A percentile compares a stretch with the other conserved stretches of the same genome.
Conservation (phyloP, 2,797 vertebrate genomes). For the Peromyscus aztecus region DNA sequence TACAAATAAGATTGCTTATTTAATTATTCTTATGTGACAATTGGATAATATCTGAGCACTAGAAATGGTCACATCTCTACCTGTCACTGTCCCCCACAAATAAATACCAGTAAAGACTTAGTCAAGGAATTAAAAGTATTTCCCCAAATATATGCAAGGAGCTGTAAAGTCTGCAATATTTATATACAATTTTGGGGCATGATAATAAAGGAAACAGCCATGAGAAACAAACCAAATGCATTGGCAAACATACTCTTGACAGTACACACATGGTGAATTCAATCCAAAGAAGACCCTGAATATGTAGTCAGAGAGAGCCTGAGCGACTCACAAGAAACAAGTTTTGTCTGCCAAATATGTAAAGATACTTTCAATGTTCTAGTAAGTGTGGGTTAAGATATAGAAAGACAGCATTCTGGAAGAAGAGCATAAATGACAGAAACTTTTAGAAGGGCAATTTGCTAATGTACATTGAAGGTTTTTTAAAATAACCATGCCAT, state of each 20-base stretch:
- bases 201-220: background rate
- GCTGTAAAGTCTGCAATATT: background rate
- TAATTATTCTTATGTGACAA: background rate
- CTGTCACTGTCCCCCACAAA: background rate
- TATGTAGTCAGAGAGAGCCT: background rate
- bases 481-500: constrained; percentile 60
- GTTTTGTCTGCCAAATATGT: constrained; percentile 28
- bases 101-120: background rate
- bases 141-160: background rate
- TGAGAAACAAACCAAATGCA: constrained; percentile 4
- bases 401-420: constrained; percentile 1
- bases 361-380: constrained; percentile 3
- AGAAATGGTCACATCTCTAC: background rate
- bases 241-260: background rate
- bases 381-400: background rate
- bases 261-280: background rate
- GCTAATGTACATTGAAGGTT: constrained; percentile 31
- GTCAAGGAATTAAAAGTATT: background rate
- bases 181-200: background rate
- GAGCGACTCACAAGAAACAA: background rate
- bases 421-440: background rate
- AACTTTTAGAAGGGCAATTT: constrained; percentile 37
- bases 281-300: constrained; percentile 29
- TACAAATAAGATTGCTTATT: constrained; percentile 4
- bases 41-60: background rate